phyloP scores from a whole-genome alignment of 1,140 invertebrate species.

The Epicauta chinensis region DNA sequence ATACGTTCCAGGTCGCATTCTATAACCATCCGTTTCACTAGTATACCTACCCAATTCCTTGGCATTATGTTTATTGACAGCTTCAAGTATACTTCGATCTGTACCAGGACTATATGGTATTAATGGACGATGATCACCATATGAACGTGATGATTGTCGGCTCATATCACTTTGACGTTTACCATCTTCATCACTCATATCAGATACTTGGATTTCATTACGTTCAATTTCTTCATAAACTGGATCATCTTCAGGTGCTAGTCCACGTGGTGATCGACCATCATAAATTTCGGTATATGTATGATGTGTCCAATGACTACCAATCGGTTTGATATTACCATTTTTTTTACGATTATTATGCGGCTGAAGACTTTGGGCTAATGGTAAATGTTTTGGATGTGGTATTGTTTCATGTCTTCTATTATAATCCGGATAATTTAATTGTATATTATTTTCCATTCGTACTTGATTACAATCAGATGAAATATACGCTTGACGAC shows the following conservation, averaged over 20 bases:
- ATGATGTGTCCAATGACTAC: conserved; percentile 51
- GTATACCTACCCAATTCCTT: conserved; percentile 49
- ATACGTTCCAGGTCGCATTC: conserved; percentile 42
- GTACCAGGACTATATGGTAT: conserved; percentile 43
- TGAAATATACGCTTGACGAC: conserved; percentile 28
- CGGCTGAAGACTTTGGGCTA: conserved; percentile 29
- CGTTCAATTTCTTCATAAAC: conserved; percentile 78
- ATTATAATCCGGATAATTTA: conserved; percentile 26
- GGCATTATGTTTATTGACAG: conserved; percentile 10
- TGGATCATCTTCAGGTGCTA: conserved; percentile 60
- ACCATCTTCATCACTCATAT: conserved; percentile 71
- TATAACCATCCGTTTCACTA: conserved; percentile 45
- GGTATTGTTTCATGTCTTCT: conserved; percentile 26
- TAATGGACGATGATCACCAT: conserved; percentile 71
- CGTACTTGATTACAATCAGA: conserved; percentile 29
- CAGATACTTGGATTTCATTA: conserved; percentile 60
- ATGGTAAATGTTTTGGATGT: conserved; percentile 36
- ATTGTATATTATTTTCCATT: conserved; percentile 25
- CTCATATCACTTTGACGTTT: conserved; percentile 71
- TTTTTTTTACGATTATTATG: conserved; percentile 34
- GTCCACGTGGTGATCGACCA: conserved; percentile 39
- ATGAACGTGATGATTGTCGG: conserved; percentile 68
- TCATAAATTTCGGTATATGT: conserved; percentile 60
- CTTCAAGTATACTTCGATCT: conserved; percentile 36
- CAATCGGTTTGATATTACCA: conserved; percentile 37